These are phyloP conservation scores for Phataginus tricuspis DNA, from an alignment of 2,797 vertebrate species.

Conservation along the genomic window DNA sequence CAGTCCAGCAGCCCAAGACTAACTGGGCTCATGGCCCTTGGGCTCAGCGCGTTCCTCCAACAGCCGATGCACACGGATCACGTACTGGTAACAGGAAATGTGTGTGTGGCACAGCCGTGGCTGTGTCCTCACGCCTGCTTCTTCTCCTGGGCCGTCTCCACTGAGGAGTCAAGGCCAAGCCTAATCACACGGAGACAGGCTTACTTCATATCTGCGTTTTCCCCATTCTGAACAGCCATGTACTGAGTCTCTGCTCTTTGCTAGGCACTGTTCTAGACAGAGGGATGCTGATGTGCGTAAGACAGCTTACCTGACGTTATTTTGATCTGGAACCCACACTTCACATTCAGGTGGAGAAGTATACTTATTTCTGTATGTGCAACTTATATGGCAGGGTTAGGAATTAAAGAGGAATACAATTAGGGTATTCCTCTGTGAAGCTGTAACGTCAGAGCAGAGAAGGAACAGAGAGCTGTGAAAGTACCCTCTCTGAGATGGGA, in stretches of 20 bases:
- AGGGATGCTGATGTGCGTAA: neutral
- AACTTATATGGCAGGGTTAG: too few relatives aligned
- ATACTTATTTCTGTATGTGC: neutral
- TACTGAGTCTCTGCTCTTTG: neutral
- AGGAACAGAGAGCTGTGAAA: neutral
- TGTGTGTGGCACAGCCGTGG: too few relatives aligned
- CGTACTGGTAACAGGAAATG: fast-evolving
- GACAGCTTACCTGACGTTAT: neutral
- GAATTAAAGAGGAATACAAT: neutral
- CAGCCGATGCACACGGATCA: fast-evolving
- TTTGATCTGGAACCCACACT: neutral
- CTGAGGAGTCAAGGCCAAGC: neutral
- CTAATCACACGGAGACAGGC: neutral
- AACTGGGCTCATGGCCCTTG: fast-evolving
- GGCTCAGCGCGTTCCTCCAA: neutral
- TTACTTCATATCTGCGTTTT: neutral
- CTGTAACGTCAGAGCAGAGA: too few relatives aligned
- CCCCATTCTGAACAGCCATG: neutral
- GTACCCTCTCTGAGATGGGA: neutral
- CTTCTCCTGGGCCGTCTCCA: too few relatives aligned
- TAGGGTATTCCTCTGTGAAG: neutral
- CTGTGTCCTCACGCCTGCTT: fast-evolving
- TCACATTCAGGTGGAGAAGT: neutral
- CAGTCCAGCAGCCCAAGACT: neutral
- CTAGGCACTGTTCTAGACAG: neutral